A percentile compares a stretch with the other conserved stretches of the same genome.
phyloP scores from a whole-genome alignment of 2,113 vertebrate species.

The Solea senegalensis region DNA sequence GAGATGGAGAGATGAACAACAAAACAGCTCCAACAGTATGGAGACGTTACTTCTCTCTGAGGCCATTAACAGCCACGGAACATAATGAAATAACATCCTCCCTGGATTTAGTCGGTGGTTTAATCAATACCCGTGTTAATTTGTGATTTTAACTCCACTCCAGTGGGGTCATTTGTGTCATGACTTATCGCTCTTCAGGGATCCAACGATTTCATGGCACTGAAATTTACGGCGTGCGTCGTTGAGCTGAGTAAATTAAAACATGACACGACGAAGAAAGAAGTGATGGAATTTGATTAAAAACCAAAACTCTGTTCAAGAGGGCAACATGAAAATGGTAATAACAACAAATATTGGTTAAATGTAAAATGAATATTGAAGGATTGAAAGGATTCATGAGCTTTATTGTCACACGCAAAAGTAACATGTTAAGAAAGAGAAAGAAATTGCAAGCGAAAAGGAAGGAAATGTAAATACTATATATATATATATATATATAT shows the following conservation, averaged over 20 bases:
- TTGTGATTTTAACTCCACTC: conserved; percentile 25
- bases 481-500: no score
- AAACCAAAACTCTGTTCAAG: neutral
- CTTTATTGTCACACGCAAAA: no score
- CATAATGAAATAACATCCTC: conserved; percentile 54
- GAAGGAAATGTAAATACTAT: no score
- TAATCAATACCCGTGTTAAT: conserved; percentile 58
- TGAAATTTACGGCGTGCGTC: neutral
- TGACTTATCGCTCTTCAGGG: conserved; percentile 14
- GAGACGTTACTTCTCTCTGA: conserved; percentile 25
- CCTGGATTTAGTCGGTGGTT: conserved; percentile 37
- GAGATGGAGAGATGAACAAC: conserved; percentile 28
- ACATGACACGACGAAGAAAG: neutral
- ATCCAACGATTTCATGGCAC: neutral
- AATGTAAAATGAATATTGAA: no score
- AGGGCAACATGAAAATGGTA: no score
- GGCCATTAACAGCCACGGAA: conserved; percentile 41
- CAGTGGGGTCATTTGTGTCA: conserved; percentile 18
- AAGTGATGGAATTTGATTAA: neutral
- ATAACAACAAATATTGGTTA: no score
- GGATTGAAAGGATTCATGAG: no score
- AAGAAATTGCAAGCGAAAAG: no score
- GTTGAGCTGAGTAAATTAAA: neutral
- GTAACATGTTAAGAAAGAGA: no score
- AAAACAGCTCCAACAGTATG: conserved; percentile 18